Evolutionary conservation across 2,888 invertebrate genomes (phyloP).

Genomic region (Craniophora ligustri): DNA sequence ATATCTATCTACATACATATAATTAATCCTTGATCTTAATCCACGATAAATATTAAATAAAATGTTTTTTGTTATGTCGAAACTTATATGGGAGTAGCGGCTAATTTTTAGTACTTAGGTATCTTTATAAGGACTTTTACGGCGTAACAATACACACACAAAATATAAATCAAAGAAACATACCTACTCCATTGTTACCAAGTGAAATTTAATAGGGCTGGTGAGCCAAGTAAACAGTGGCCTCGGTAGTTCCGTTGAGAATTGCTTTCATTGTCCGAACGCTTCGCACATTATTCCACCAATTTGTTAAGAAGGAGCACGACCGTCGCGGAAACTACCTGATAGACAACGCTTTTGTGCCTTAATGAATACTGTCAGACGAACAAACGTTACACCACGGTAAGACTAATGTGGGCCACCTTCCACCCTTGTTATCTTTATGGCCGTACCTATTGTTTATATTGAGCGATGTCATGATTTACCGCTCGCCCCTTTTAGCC

Average conservation of each 20-base stretch:
- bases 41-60: too few relatives aligned
- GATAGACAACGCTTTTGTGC: slow-evolving; percentile 82
- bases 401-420: slow-evolving; percentile 78
- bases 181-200: slow-evolving; percentile 29
- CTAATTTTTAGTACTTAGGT: too few relatives aligned
- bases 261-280: slow-evolving; percentile 67
- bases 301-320: slow-evolving; percentile 78
- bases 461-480: slow-evolving; percentile 74
- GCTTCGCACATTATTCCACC: slow-evolving; percentile 71
- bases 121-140: too few relatives aligned
- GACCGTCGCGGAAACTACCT: slow-evolving; percentile 73
- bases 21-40: too few relatives aligned
- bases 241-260: slow-evolving; percentile 57
- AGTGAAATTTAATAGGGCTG: slow-evolving; percentile 50
- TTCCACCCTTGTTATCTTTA: slow-evolving; percentile 79
- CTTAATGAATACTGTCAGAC: slow-evolving; percentile 83
- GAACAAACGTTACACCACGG: slow-evolving; percentile 74
- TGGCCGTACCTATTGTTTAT: slow-evolving; percentile 73
- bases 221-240: slow-evolving; percentile 56
- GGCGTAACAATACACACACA: not conserved
- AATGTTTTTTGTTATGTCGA: too few relatives aligned
- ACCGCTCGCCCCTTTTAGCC: slow-evolving; percentile 44
- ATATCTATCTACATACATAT: too few relatives aligned
- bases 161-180: slow-evolving; percentile 2
- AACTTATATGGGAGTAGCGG: too few relatives aligned